These are phyloP conservation scores for Champsocephalus esox DNA, from an alignment of 2,797 vertebrate genomes.

Conservation along the genomic window DNA sequence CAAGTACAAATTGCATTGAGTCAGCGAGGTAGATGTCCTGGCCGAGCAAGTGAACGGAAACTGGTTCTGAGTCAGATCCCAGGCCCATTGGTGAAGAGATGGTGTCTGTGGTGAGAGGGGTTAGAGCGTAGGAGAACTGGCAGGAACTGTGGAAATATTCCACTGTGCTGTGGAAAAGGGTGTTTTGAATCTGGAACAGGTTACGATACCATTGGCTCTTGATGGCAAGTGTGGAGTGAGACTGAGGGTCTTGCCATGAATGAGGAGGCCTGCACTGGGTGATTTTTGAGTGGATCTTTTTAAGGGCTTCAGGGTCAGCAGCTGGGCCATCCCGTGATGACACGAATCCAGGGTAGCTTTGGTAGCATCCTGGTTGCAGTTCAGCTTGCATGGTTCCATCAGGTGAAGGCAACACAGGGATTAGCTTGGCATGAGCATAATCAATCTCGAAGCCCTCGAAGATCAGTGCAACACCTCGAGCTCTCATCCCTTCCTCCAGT, in stretches of 20 bases:
- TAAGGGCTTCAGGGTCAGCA: constrained; percentile 74
- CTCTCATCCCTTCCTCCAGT: constrained; percentile 76
- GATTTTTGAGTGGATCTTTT: constrained; percentile 76
- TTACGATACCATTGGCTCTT: constrained; percentile 85
- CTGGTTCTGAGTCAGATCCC: constrained; percentile 87
- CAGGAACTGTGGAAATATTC: constrained; percentile 84
- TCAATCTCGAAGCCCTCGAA: constrained; percentile 86
- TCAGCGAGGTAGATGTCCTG: constrained; percentile 86
- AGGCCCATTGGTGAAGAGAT: constrained; percentile 89
- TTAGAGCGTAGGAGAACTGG: constrained; percentile 84
- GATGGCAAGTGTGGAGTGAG: constrained; percentile 81
- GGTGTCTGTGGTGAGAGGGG: constrained; percentile 87
- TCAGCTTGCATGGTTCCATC: constrained; percentile 39
- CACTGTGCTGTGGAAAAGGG: constrained; percentile 87
- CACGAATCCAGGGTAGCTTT: constrained; percentile 83
- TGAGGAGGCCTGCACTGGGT: constrained; percentile 74
- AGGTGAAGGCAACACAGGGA: constrained; percentile 76
- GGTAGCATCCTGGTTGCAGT: constrained; percentile 67
- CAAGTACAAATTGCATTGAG: constrained; percentile 89
- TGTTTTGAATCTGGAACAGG: constrained; percentile 87
- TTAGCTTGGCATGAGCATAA: constrained; percentile 85
- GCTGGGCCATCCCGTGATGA: constrained; percentile 81
- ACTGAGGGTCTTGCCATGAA: constrained; percentile 82
- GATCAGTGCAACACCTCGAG: constrained; percentile 81
- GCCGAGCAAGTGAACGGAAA: constrained; percentile 82